phyloP scores from a whole-genome alignment of 2,113 vertebrate species.

The Crocuta crocuta region DNA sequence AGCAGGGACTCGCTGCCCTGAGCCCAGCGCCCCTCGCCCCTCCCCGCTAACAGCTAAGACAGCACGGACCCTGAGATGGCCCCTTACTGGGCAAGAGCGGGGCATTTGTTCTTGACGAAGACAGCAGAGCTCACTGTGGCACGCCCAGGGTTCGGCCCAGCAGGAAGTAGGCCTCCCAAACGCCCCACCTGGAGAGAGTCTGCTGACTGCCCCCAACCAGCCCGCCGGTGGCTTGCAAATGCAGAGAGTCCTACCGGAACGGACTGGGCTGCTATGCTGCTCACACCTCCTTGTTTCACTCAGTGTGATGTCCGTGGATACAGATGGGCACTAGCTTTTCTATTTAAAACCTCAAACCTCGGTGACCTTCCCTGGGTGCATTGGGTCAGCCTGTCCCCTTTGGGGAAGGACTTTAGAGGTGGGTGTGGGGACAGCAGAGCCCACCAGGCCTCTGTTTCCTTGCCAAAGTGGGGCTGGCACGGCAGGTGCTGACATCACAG shows the following conservation, averaged over 20 bases:
- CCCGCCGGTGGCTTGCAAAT: accelerated
- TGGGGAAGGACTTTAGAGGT: neutral
- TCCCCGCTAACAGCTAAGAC: neutral
- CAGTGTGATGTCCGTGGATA: accelerated
- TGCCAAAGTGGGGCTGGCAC: accelerated
- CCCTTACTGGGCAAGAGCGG: accelerated
- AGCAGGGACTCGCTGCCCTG: accelerated
- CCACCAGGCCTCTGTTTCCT: neutral
- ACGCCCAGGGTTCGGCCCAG: no score
- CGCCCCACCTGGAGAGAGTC: accelerated
- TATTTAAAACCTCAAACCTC: neutral
- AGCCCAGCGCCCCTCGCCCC: neutral
- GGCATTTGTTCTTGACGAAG: neutral
- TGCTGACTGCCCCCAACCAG: accelerated
- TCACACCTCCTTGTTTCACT: accelerated
- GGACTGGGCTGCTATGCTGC: accelerated
- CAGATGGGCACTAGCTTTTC: neutral
- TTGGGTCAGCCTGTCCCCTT: accelerated
- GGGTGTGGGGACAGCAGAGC: accelerated
- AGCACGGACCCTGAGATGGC: no score
- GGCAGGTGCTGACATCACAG: accelerated
- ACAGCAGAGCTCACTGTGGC: accelerated
- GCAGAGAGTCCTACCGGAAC: accelerated
- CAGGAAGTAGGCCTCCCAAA: neutral
- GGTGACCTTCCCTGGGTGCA: accelerated